phyloP scores from a whole-genome alignment of 2,113 vertebrate genomes.

The Hydrolagus affinis region DNA sequence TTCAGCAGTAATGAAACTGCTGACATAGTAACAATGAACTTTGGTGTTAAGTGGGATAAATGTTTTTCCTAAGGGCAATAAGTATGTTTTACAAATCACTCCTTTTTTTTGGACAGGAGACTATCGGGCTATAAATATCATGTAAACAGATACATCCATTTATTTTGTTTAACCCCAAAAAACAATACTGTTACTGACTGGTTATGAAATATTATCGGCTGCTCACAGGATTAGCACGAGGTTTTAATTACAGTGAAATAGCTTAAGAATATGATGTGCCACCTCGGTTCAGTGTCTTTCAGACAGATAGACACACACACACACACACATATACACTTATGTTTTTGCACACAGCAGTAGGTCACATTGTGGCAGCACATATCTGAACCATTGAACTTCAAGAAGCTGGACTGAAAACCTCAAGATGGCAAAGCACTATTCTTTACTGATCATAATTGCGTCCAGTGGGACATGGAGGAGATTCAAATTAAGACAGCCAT shows the following conservation, averaged over 20 bases:
- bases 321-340: neutral
- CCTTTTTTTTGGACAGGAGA: neutral
- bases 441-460: too few species aligned
- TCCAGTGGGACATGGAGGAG: too few species aligned
- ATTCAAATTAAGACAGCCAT: too few species aligned
- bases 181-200: neutral
- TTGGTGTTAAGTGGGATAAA: conserved; percentile 30
- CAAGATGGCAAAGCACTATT: too few species aligned
- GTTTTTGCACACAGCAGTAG: too few species aligned
- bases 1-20: conserved; percentile 30
- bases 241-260: conserved; percentile 28
- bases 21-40: conserved; percentile 35
- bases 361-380: too few species aligned
- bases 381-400: too few species aligned
- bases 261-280: neutral
- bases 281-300: neutral
- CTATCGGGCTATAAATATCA: too few species aligned
- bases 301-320: neutral
- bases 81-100: neutral
- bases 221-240: neutral
- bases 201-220: neutral
- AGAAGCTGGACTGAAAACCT: too few species aligned
- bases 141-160: neutral
- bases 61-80: conserved; percentile 26
- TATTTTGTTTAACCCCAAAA: neutral